Conservation (phyloP, 2,113 vertebrate genomes). For the Rhynchopsitta pachyrhyncha region DNA sequence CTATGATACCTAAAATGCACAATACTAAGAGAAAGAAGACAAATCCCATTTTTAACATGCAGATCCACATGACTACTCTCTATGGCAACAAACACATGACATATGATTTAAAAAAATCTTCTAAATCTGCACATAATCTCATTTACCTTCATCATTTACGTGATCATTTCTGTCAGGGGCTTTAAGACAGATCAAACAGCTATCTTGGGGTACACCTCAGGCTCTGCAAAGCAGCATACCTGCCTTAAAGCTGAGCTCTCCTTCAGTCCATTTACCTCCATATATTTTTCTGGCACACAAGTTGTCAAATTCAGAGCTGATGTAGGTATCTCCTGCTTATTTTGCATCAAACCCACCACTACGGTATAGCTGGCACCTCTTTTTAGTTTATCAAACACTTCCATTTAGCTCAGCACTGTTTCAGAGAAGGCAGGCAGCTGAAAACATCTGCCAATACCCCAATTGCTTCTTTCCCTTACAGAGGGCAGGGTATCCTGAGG, state of each 20-base stretch:
- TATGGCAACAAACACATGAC: not conserved
- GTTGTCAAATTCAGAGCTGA: not conserved
- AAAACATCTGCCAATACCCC: not conserved
- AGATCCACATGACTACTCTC: not conserved
- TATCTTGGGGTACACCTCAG: not conserved
- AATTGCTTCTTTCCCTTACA: rapidly evolving
- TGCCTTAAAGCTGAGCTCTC: not conserved
- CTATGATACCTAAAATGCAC: not conserved
- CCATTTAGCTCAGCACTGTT: not conserved
- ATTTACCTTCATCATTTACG: not conserved
- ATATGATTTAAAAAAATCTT: not conserved
- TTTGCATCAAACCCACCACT: not conserved
- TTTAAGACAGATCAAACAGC: not conserved
- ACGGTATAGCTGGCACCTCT: not conserved
- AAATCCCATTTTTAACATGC: not conserved
- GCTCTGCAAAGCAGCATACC: not conserved
- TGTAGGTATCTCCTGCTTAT: not conserved
- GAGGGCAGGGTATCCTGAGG: not conserved
- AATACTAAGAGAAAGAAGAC: not conserved
- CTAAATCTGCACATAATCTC: not conserved
- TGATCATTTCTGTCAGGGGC: not conserved
- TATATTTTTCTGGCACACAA: not conserved
- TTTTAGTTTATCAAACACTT: not conserved
- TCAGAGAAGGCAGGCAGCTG: not conserved
- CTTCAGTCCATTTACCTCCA: not conserved